Conservation (phyloP, 2,113 vertebrate genomes). For the Nothoprocta perdicaria region DNA sequence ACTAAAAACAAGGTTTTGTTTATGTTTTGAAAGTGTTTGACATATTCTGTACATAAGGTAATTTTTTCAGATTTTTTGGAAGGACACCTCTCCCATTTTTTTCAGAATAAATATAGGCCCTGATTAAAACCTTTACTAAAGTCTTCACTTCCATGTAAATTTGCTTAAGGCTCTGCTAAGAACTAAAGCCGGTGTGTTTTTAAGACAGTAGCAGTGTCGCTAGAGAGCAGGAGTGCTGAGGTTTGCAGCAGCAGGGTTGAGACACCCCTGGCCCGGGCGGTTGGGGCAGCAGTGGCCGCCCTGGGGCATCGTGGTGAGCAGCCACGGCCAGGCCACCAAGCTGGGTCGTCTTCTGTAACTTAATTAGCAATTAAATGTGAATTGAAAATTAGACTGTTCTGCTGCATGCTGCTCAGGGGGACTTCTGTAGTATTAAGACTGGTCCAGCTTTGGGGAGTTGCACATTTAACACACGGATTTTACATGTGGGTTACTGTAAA, state of each 20-base stretch:
- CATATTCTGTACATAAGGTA: background rate
- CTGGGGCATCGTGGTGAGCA: rapidly evolving
- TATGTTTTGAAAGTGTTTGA: background rate
- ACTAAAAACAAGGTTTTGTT: background rate
- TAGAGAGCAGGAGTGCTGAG: background rate
- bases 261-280: background rate
- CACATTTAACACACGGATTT: background rate
- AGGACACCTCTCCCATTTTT: background rate
- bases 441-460: background rate
- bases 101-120: background rate
- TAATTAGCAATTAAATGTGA: background rate
- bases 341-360: rapidly evolving
- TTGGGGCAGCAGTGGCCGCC: background rate
- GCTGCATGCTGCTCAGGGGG: background rate
- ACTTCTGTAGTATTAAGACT: background rate
- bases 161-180: background rate
- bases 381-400: rapidly evolving
- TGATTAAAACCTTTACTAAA: background rate
- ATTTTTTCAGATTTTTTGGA: background rate
- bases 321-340: no score
- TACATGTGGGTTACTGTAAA: rapidly evolving
- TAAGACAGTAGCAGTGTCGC: background rate
- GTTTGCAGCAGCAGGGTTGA: background rate
- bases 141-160: background rate
- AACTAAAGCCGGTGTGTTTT: background rate